These are phyloP conservation scores for Apteryx owenii DNA, from an alignment of 2,113 vertebrate species.

Conservation along the genomic window DNA sequence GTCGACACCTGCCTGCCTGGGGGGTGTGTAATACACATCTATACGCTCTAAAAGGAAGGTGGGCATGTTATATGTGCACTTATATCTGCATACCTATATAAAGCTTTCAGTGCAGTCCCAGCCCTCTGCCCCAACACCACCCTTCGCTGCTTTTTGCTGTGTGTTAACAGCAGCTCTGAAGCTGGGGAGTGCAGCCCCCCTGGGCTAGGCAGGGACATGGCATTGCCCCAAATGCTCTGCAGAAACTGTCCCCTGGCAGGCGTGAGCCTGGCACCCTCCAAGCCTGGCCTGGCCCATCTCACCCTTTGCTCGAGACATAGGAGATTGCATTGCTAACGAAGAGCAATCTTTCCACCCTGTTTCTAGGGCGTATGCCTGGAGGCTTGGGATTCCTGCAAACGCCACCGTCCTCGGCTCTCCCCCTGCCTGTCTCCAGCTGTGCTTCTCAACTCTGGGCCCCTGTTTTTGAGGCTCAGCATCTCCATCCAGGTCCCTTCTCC, in stretches of 20 bases:
- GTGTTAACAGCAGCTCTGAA: too few species aligned
- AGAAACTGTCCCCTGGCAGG: background rate
- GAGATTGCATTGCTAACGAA: accelerated
- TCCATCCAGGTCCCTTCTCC: accelerated
- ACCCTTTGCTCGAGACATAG: accelerated
- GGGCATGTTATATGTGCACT: background rate
- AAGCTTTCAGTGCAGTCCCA: accelerated
- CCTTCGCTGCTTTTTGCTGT: too few species aligned
- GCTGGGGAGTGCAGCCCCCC: too few species aligned
- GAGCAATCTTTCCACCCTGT: accelerated
- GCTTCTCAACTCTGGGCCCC: accelerated
- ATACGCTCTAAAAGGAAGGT: accelerated
- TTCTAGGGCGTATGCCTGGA: background rate
- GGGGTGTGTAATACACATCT: background rate
- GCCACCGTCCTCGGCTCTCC: background rate
- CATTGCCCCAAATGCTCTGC: accelerated
- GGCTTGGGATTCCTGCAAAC: accelerated
- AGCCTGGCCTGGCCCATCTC: accelerated
- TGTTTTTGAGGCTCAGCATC: background rate
- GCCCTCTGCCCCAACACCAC: too few species aligned
- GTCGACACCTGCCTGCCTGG: too few species aligned
- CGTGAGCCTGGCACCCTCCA: accelerated
- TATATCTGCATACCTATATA: accelerated
- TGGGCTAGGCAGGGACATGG: too few species aligned
- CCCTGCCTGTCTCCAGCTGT: background rate